These are phyloP conservation scores for Varanus salvator DNA, from an alignment of 2,113 vertebrate genomes.

Conservation along the genomic window DNA sequence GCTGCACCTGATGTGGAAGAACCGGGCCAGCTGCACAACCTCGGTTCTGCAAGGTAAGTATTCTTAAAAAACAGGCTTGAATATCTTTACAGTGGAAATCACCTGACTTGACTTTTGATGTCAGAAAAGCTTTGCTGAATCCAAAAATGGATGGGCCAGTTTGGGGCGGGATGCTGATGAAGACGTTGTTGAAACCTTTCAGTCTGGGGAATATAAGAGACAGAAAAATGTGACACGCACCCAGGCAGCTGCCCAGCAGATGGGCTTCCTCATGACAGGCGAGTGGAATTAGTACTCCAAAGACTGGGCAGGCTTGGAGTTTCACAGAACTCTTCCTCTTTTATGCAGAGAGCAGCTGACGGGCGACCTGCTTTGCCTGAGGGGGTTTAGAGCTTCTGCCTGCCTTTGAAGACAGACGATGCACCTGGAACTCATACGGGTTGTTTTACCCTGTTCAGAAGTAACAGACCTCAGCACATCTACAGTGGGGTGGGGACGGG, in stretches of 20 bases:
- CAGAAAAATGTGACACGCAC: neutral
- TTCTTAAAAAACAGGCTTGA: neutral
- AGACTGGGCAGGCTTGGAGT: neutral
- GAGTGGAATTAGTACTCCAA: neutral
- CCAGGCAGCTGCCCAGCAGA: neutral
- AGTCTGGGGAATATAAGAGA: slow-evolving; percentile 12
- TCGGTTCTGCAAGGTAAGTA: no score
- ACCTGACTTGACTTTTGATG: slow-evolving; percentile 35
- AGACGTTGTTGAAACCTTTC: slow-evolving; percentile 45
- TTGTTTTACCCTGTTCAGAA: neutral
- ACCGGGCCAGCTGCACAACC: no score
- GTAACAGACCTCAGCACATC: neutral
- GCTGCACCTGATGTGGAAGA: no score
- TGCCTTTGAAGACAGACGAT: neutral
- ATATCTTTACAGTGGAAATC: neutral
- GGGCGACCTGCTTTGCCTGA: neutral
- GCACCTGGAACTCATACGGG: neutral
- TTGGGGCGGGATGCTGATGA: slow-evolving; percentile 5
- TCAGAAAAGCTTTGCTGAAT: slow-evolving; percentile 34
- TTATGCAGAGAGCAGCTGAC: neutral
- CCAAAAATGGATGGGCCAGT: neutral
- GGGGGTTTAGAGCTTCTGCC: neutral
- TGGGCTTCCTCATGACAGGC: neutral
- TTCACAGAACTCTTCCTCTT: neutral
- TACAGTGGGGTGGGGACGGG: neutral